These are phyloP conservation scores for Galaxias olidus DNA, from an alignment of 2,797 vertebrate genomes.

Conservation along the genomic window DNA sequence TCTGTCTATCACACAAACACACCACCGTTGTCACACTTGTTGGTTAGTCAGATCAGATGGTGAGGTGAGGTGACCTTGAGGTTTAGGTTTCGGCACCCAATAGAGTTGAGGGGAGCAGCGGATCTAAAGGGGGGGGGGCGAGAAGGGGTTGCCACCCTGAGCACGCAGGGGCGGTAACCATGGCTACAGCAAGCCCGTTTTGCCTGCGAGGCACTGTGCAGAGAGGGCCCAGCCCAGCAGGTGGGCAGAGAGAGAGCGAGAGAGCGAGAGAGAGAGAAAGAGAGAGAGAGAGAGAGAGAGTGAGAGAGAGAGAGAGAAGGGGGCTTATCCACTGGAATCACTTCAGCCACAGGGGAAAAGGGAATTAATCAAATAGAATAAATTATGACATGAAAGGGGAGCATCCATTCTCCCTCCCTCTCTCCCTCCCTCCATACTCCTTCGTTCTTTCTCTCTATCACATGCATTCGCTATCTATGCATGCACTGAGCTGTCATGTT, in stretches of 20 bases:
- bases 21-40: too few relatives aligned
- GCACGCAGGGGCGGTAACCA: slow-evolving; percentile 36
- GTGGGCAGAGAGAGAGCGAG: slow-evolving; percentile 48
- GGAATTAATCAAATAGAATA: slow-evolving; percentile 76
- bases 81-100: too few relatives aligned
- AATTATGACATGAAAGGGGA: slow-evolving; percentile 74
- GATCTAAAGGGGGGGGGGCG: too few relatives aligned
- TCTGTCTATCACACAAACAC: too few relatives aligned
- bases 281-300: slow-evolving; percentile 23
- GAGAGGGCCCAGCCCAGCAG: slow-evolving; percentile 58
- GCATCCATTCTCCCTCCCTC: slow-evolving; percentile 30
- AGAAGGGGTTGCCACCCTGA: slow-evolving; percentile 18
- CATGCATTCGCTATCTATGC: not conserved
- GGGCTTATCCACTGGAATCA: slow-evolving; percentile 56
- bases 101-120: too few relatives aligned
- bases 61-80: too few relatives aligned
- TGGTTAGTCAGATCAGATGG: too few relatives aligned
- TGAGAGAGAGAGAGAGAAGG: slow-evolving; percentile 24
- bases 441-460: not conserved
- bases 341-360: slow-evolving; percentile 63
- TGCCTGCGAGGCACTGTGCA: slow-evolving; percentile 6
- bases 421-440: slow-evolving; percentile 12
- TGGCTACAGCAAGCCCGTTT: slow-evolving; percentile 44
- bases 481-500: slow-evolving; percentile 1
- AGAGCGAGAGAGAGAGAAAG: not conserved